phyloP scores from a whole-genome alignment of 2,888 invertebrate species.

The Rambutsinella grinnellia region DNA sequence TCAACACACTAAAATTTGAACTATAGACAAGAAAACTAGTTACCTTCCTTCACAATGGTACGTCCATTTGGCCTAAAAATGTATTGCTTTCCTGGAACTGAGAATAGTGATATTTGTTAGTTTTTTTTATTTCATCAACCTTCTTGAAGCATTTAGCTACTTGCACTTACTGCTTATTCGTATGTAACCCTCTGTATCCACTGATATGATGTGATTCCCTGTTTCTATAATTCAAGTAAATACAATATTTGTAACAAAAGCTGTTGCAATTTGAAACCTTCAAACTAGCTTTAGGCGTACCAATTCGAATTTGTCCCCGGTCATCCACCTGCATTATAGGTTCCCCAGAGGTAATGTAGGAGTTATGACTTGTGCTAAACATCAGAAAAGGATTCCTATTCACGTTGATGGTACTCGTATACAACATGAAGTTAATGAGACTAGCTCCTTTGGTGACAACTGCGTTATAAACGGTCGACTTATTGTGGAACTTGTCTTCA shows the following conservation, averaged over 20 bases:
- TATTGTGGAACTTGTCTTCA: not conserved
- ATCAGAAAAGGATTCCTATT: slow-evolving; percentile 48
- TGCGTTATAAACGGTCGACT: slow-evolving; percentile 51
- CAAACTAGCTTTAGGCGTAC: slow-evolving; percentile 39
- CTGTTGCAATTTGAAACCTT: not conserved
- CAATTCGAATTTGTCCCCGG: slow-evolving; percentile 49
- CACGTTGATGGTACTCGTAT: slow-evolving; percentile 9
- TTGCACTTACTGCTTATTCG: slow-evolving; percentile 48
- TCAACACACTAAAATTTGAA: too few relatives aligned
- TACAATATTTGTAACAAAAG: too few relatives aligned
- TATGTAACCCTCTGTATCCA: slow-evolving; percentile 59
- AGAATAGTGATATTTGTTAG: not conserved
- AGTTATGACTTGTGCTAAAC: slow-evolving; percentile 59
- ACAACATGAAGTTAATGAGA: slow-evolving; percentile 50
- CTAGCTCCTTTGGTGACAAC: slow-evolving; percentile 62
- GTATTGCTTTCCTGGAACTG: slow-evolving; percentile 43
- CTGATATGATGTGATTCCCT: slow-evolving; percentile 36
- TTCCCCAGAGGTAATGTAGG: slow-evolving; percentile 59
- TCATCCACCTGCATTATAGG: slow-evolving; percentile 55
- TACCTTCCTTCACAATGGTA: slow-evolving; percentile 53
- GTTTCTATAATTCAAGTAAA: too few relatives aligned
- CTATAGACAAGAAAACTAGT: too few relatives aligned
- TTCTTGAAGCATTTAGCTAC: not conserved
- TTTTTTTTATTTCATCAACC: not conserved
- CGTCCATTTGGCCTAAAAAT: slow-evolving; percentile 60